A percentile compares a stretch with the other conserved stretches of the same genome.
phyloP scores from a whole-genome alignment of 2,113 vertebrate genomes.

The Tapirus terrestris region DNA sequence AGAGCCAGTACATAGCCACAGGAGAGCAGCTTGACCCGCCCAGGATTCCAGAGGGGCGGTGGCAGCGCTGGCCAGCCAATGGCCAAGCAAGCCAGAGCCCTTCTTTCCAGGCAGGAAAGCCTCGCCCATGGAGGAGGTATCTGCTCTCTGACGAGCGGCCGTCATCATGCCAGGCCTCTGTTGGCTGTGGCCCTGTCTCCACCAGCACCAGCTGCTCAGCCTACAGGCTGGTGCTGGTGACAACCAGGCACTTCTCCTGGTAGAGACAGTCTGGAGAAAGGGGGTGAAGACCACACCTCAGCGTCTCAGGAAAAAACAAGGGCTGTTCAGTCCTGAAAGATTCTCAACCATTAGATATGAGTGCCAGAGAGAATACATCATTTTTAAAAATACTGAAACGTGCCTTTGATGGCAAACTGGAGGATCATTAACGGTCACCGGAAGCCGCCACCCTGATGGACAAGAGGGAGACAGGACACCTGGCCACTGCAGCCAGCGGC shows the following conservation, averaged over 20 bases:
- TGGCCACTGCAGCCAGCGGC: accelerated
- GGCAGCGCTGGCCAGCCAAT: accelerated
- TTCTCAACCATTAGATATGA: not conserved
- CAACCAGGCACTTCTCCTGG: not conserved
- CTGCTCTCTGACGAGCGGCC: accelerated
- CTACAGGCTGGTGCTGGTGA: accelerated
- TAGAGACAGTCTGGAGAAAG: not conserved
- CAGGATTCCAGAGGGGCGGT: too few relatives aligned
- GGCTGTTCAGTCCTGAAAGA: not conserved
- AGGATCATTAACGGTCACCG: accelerated
- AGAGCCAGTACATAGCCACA: not conserved
- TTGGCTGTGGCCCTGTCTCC: not conserved
- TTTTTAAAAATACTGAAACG: not conserved
- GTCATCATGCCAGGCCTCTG: accelerated
- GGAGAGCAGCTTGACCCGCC: accelerated
- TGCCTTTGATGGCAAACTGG: accelerated
- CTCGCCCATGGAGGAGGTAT: not conserved
- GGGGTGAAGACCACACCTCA: not conserved
- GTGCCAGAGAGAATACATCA: accelerated
- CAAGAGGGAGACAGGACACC: accelerated
- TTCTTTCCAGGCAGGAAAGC: not conserved
- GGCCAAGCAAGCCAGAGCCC: not conserved
- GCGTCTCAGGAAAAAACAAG: not conserved
- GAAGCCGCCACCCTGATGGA: not conserved
- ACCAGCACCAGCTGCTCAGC: not conserved